Percentiles rank a stretch among this genome's conserved stretches.
These are phyloP conservation scores for Aegypius monachus DNA, from an alignment of 2,113 vertebrate species.

Conservation along the genomic window DNA sequence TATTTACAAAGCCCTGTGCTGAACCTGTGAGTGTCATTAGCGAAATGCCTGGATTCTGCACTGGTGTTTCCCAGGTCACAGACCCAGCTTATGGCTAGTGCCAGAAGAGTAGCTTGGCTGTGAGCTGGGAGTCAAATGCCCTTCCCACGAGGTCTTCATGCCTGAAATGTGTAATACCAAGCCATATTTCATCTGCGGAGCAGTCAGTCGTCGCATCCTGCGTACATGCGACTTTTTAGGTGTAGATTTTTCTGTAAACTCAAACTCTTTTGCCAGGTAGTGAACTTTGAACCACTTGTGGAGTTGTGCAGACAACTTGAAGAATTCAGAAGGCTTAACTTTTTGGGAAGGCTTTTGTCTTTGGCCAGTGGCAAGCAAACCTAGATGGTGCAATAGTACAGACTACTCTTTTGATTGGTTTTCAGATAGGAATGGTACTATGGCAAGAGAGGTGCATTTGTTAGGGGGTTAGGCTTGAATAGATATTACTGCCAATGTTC, in stretches of 20 bases:
- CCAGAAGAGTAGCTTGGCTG: neutral
- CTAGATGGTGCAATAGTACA: neutral
- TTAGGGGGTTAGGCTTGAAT: neutral
- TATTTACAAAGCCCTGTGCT: neutral
- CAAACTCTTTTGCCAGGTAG: neutral
- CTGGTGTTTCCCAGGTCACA: neutral
- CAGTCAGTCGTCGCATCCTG: neutral
- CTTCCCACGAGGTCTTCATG: accelerated
- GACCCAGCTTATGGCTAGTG: neutral
- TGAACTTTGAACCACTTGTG: neutral
- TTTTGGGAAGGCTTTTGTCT: neutral
- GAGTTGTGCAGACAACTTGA: neutral
- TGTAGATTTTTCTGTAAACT: neutral
- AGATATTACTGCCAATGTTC: neutral
- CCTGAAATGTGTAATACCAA: neutral
- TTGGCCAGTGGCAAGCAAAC: neutral
- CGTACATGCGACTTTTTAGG: accelerated
- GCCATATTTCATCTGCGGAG: neutral
- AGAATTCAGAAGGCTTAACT: neutral
- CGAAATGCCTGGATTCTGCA: neutral
- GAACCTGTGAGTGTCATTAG: neutral
- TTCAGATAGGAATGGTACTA: neutral
- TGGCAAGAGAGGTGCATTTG: neutral
- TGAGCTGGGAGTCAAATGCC: neutral
- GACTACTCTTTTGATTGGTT: neutral